A percentile compares a stretch with the other conserved stretches of the same genome.
Conservation (phyloP, 2,797 vertebrate species). For the Poecile montanus region DNA sequence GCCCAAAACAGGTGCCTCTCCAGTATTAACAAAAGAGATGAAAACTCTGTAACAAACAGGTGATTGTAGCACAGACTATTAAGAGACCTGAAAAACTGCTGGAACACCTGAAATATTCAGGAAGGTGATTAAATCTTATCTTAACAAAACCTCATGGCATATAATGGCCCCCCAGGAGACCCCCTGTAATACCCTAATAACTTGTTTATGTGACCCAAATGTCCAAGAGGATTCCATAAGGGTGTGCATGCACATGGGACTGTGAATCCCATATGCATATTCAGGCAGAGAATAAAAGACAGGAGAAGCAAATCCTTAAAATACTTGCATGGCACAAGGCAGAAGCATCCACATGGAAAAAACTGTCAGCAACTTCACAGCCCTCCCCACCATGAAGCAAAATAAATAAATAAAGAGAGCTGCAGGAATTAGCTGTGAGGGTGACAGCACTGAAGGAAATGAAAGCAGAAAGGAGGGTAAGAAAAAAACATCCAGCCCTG, state of each 20-base stretch:
- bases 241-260: background rate
- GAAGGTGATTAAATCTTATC: background rate
- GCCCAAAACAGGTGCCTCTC: background rate
- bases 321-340: rapidly evolving
- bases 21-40: background rate
- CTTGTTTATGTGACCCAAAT: background rate
- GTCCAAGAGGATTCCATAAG: background rate
- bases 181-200: background rate
- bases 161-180: slow-evolving; percentile 4
- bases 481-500: background rate
- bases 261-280: background rate
- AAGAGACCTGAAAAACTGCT: background rate
- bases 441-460: background rate
- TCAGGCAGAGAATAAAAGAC: background rate
- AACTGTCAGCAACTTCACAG: background rate
- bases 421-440: slow-evolving; percentile 22
- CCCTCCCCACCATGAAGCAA: background rate
- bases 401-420: slow-evolving; percentile 22
- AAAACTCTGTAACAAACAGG: background rate
- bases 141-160: background rate
- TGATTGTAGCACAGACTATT: background rate
- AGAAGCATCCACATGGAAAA: background rate
- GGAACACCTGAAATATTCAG: background rate
- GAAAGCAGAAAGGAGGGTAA: background rate
- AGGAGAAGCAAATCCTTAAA: background rate